Evolutionary conservation across 1,140 invertebrate genomes (phyloP), one percentile per base, ranked within the genome.

Genomic region (Alviniconcha marisindica): DNA sequence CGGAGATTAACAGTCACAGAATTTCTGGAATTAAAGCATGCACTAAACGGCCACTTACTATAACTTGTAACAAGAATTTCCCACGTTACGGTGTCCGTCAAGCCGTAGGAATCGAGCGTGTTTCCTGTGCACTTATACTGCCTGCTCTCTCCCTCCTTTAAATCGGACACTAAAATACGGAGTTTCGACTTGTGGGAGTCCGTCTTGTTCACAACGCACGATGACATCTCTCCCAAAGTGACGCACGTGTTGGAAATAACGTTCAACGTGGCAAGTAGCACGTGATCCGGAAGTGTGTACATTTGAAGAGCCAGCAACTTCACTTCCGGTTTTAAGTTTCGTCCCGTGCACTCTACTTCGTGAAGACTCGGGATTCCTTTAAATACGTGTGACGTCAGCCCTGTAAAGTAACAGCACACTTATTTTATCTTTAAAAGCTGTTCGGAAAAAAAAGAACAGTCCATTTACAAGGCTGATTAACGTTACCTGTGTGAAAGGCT

Each of bases 141-240:
- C 40, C 78, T 66, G 33, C 28, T 63, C 28, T 80, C 60, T n/a
- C 78, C 60, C 33, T 42, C 56, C 60, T 44, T n/a, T 24, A 80
- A 60, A 28, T 80, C 78, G 3, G 78, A 18, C 21, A 80, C 78
- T 60, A 80, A 40, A 63, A 80, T 80, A 36, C 38, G 21, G 1
- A 80, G 56, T 2, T 60, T 33, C 0, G 78, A 66, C 10, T 36
- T 63, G 40, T 66, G 56, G 4, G 56, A 56, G 60, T 80, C 78
- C 5, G 1, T n/a, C 4, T 18, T 15, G 38, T 80, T 60, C 15
- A 80, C 56, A 44, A 42, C 78, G 18, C 78, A 80, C 2, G 78
- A 80, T 2, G 78, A 63, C 12, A 28, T 66, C 5, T 80, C 78
- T n/a, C 60, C 78, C 28, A 66, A 40, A 21, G 78, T 80, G 3